A percentile compares a stretch with the other conserved stretches of the same genome.
These are phyloP conservation scores for Leptinotarsa defecta DNA, from an alignment of 1,140 invertebrate species.

Conservation along the genomic window DNA sequence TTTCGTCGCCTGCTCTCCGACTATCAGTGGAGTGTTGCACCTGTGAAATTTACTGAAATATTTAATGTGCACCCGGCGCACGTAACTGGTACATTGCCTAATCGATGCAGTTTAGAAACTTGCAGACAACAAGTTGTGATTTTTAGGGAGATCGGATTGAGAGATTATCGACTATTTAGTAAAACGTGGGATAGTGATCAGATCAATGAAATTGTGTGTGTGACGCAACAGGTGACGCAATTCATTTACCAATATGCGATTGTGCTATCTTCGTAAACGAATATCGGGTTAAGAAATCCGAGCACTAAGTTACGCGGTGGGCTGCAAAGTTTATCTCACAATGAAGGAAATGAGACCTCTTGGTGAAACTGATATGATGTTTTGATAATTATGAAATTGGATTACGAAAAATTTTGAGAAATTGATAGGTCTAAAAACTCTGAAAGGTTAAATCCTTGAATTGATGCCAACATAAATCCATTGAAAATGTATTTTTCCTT, in stretches of 20 bases:
- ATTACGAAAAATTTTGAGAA: no score
- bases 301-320: background rate
- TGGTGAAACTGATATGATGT: no score
- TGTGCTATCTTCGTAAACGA: background rate
- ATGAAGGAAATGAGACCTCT: no score
- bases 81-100: conserved; percentile 9
- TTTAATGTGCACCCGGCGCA: conserved; percentile 12
- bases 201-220: background rate
- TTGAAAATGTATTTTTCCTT: no score
- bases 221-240: background rate
- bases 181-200: background rate
- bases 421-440: no score
- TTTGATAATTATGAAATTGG: no score
- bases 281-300: background rate
- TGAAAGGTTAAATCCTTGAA: no score
- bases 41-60: conserved; percentile 39
- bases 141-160: conserved; percentile 5
- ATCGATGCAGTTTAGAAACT: conserved; percentile 15
- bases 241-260: background rate
- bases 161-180: background rate
- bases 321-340: no score
- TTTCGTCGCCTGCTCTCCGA: background rate
- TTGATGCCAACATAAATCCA: no score
- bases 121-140: background rate
- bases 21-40: conserved; percentile 29